These are phyloP conservation scores for Scaptomyza pallida DNA, from an alignment of 1,140 invertebrate genomes.

Conservation along the genomic window DNA sequence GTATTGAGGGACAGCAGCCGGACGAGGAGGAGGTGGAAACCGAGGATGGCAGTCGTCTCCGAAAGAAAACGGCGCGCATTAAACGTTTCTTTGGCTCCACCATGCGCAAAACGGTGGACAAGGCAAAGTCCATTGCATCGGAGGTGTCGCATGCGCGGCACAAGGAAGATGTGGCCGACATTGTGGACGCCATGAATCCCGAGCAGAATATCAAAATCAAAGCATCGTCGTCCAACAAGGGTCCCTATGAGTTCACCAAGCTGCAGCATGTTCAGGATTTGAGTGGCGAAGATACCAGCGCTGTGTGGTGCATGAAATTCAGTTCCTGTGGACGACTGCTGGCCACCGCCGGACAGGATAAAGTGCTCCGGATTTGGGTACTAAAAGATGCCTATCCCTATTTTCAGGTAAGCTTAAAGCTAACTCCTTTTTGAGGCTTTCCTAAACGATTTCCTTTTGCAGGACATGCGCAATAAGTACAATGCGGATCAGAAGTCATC, in stretches of 20 bases:
- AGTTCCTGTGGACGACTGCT: conserved; percentile 96
- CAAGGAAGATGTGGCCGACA: conserved; percentile 93
- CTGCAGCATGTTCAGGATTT: conserved; percentile 90
- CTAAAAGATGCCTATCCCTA: conserved; percentile 93
- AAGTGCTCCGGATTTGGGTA: conserved; percentile 96
- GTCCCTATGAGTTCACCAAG: conserved; percentile 95
- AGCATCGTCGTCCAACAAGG: conserved; percentile 97
- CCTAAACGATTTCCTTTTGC: conserved; percentile 75
- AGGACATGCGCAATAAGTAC: conserved; percentile 97
- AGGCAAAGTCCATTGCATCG: conserved; percentile 95
- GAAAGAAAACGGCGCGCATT: conserved; percentile 87
- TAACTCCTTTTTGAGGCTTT: too few species aligned
- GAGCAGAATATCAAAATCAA: conserved; percentile 96
- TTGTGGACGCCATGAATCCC: conserved; percentile 92
- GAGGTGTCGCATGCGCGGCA: conserved; percentile 93
- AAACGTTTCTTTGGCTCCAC: conserved; percentile 94
- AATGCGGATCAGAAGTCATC: conserved; percentile 93
- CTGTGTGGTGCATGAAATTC: conserved; percentile 99
- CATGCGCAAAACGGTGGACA: conserved; percentile 94
- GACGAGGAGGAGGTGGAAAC: conserved; percentile 85
- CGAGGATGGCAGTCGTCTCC: conserved; percentile 84
- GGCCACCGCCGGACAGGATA: conserved; percentile 98
- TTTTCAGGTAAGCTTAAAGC: conserved; percentile 88
- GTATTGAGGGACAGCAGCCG: conserved; percentile 85
- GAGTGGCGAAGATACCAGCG: conserved; percentile 93